Percentiles rank a stretch among this genome's conserved stretches.
Conservation (phyloP, 2,888 invertebrate species). For the Periphyllus acericola region DNA sequence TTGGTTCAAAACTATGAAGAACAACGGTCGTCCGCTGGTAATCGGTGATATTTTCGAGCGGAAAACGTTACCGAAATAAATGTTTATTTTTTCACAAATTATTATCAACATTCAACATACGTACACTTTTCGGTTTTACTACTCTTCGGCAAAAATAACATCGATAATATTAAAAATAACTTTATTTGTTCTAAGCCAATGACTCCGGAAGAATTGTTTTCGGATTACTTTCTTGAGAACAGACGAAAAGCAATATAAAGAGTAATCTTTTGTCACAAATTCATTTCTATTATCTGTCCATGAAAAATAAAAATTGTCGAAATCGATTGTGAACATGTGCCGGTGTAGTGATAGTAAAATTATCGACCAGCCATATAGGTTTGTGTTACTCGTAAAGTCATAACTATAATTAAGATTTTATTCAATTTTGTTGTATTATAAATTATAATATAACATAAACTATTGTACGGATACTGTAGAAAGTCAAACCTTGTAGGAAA, state of each 20-base stretch:
- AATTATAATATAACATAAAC: neutral
- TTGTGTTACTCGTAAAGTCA: too few species aligned
- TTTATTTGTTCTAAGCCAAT: neutral
- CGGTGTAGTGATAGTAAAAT: neutral
- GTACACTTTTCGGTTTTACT: neutral
- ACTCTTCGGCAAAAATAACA: neutral
- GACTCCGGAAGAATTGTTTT: neutral
- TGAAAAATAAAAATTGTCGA: neutral
- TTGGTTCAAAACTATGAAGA: neutral
- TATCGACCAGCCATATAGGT: neutral
- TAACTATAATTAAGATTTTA: too few species aligned
- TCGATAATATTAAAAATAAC: neutral
- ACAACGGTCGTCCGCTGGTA: neutral
- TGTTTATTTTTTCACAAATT: conserved; percentile 9
- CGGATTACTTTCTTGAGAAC: neutral
- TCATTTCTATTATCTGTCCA: neutral
- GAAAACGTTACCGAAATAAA: conserved; percentile 2
- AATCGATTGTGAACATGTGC: neutral
- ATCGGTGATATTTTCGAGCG: neutral
- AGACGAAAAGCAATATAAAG: neutral
- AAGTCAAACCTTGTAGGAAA: neutral
- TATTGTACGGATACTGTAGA: neutral
- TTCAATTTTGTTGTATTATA: too few species aligned
- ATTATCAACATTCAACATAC: neutral
- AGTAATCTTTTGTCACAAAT: neutral